Evolutionary conservation across 2,797 vertebrate genomes (phyloP).

Genomic region (Gallinago nigripennis): DNA sequence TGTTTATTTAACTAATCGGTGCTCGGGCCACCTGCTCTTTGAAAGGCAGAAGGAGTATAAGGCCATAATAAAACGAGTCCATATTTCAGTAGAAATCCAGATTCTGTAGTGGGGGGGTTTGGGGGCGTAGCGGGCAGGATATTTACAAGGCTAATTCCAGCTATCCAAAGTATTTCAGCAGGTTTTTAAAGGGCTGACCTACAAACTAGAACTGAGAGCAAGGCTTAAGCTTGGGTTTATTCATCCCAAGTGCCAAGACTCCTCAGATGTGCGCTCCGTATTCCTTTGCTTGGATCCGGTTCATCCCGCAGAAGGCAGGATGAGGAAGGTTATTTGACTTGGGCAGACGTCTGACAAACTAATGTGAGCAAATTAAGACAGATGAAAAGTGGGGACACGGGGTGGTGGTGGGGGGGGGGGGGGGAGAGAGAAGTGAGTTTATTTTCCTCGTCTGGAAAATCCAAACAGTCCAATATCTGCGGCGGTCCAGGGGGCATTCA

Average conservation of each 20-base stretch:
- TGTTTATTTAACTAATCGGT: slow-evolving; percentile 35
- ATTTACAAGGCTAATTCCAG: slow-evolving; percentile 54
- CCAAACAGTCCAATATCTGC: slow-evolving; percentile 57
- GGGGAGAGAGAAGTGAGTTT: slow-evolving; percentile 16
- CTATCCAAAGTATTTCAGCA: slow-evolving; percentile 29
- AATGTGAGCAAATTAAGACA: slow-evolving; percentile 54
- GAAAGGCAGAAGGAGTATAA: not conserved
- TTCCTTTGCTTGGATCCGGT: not conserved
- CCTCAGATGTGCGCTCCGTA: not conserved
- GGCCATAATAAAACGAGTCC: not conserved
- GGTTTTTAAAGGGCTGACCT: not conserved
- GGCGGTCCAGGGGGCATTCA: slow-evolving; percentile 66
- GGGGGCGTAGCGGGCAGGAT: not conserved
- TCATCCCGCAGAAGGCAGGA: not conserved
- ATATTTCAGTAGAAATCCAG: not conserved
- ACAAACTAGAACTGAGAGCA: not conserved
- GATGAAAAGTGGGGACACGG: slow-evolving; percentile 46
- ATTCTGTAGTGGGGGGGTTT: not conserved
- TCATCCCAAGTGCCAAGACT: slow-evolving; percentile 14
- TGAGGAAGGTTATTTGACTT: slow-evolving; percentile 59
- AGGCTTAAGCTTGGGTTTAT: slow-evolving; percentile 1
- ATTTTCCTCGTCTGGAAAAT: slow-evolving; percentile 44
- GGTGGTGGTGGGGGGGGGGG: not conserved
- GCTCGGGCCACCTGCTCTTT: slow-evolving; percentile 28
- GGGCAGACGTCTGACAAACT: slow-evolving; percentile 60